A percentile compares a stretch with the other conserved stretches of the same genome.
These are phyloP conservation scores for Torymus tubicola DNA, from an alignment of 2,888 invertebrate species.

Conservation along the genomic window DNA sequence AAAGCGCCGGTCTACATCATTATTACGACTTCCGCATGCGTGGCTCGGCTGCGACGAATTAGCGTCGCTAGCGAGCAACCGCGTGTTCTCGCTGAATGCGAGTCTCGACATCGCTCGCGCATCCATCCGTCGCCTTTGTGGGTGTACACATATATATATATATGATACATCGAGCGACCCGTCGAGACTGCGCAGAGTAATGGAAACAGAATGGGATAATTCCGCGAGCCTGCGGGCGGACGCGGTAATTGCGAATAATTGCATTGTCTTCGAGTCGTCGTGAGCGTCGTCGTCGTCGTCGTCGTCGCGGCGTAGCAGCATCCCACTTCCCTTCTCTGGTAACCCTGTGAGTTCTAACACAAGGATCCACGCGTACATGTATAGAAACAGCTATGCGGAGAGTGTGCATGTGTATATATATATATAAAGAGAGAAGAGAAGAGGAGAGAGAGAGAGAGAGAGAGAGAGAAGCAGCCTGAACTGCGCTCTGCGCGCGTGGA, in stretches of 20 bases:
- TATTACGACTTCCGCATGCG: conserved; percentile 15
- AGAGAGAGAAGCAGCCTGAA: no score
- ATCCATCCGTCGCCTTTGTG: no score
- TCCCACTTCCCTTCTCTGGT: background rate
- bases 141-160: background rate
- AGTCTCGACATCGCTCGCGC: no score
- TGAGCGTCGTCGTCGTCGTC: conserved; percentile 60
- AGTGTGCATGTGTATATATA: background rate
- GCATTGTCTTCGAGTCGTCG: conserved; percentile 73
- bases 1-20: background rate
- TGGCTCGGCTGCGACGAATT: background rate
- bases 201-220: conserved; percentile 72
- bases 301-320: conserved; percentile 59
- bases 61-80: background rate
- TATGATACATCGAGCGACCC: background rate
- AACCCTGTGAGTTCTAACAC: background rate
- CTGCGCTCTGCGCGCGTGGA: conserved; percentile 14
- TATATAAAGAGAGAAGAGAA: no score
- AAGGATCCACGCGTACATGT: background rate
- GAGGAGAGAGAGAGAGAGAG: no score
- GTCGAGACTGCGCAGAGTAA: conserved; percentile 29
- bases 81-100: no score
- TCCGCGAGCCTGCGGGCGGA: conserved; percentile 71
- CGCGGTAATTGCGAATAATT: conserved; percentile 76
- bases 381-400: background rate